A percentile compares a stretch with the other conserved stretches of the same genome.
Evolutionary conservation across 1,140 invertebrate genomes (phyloP).

Genomic region (Gonioctena quinquepunctata): DNA sequence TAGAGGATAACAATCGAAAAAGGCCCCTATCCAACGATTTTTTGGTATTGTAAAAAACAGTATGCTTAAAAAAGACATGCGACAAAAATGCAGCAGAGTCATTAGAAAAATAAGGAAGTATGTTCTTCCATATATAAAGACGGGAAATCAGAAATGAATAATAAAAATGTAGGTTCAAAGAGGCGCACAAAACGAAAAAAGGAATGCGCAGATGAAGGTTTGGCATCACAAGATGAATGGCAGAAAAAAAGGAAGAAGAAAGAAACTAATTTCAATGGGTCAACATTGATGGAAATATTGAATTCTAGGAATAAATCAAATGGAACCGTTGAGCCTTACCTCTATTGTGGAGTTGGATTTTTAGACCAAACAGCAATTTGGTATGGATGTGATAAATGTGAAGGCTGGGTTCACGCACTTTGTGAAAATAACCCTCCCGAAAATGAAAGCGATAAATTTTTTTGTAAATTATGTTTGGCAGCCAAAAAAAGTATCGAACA

Average conservation of each 20-base stretch:
- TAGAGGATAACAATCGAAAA: neutral
- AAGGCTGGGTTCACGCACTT: neutral
- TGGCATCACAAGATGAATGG: neutral
- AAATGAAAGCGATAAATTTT: neutral
- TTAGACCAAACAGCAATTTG: neutral
- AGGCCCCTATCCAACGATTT: neutral
- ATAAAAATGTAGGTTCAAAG: neutral
- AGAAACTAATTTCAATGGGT: neutral
- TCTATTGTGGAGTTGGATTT: neutral
- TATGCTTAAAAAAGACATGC: neutral
- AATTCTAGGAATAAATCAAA: neutral
- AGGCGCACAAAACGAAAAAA: neutral
- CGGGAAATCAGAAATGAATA: neutral
- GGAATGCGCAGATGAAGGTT: neutral
- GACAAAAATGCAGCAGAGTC: neutral
- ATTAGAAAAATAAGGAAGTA: neutral
- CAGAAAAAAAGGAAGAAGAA: neutral
- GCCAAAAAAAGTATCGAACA: neutral
- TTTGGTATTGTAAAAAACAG: constrained; percentile 16
- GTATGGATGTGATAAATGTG: neutral
- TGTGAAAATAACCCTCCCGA: neutral
- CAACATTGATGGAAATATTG: neutral
- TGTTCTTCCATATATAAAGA: neutral
- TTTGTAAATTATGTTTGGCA: neutral
- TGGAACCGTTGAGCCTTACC: neutral